Conservation (phyloP, 2,797 vertebrate genomes). For the Fistularia tabacaria region DNA sequence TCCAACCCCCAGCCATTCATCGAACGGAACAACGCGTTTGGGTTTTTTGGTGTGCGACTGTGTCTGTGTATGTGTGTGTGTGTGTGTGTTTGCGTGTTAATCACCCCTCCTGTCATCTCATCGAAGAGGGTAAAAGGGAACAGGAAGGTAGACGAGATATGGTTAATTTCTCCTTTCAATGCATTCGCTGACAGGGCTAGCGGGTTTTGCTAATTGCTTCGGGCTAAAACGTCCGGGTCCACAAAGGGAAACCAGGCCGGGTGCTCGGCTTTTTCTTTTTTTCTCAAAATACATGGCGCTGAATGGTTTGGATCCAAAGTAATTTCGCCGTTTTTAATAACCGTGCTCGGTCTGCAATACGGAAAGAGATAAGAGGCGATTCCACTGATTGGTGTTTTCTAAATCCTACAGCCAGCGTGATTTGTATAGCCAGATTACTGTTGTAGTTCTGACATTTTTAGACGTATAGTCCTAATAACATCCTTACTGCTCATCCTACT, state of each 20-base stretch:
- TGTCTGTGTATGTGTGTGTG: slow-evolving; percentile 13
- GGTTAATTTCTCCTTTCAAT: slow-evolving; percentile 38
- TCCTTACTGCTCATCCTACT: not conserved
- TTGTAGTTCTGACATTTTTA: not conserved
- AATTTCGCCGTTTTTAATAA: slow-evolving; percentile 32
- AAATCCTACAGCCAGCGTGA: not conserved
- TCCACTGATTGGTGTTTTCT: slow-evolving; percentile 26
- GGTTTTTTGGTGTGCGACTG: slow-evolving; percentile 13
- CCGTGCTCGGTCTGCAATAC: slow-evolving; percentile 13
- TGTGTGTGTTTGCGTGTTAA: slow-evolving; percentile 32
- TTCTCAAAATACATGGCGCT: slow-evolving; percentile 44
- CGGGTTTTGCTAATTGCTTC: slow-evolving; percentile 55
- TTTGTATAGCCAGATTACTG: not conserved
- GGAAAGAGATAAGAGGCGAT: slow-evolving; percentile 19
- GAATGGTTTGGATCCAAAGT: slow-evolving; percentile 33
- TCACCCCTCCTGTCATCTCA: slow-evolving; percentile 44
- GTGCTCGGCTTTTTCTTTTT: slow-evolving; percentile 17
- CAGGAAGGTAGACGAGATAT: slow-evolving; percentile 12
- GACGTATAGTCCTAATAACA: not conserved
- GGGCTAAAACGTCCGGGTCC: slow-evolving; percentile 39
- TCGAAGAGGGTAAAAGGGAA: slow-evolving; percentile 24
- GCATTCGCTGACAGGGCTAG: slow-evolving; percentile 35
- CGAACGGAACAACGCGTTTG: slow-evolving; percentile 59
- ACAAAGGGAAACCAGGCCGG: slow-evolving; percentile 42
- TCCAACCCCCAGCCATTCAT: slow-evolving; percentile 56